Evolutionary conservation across 2,797 vertebrate species (phyloP).

Genomic region (Propithecus deckenii): DNA sequence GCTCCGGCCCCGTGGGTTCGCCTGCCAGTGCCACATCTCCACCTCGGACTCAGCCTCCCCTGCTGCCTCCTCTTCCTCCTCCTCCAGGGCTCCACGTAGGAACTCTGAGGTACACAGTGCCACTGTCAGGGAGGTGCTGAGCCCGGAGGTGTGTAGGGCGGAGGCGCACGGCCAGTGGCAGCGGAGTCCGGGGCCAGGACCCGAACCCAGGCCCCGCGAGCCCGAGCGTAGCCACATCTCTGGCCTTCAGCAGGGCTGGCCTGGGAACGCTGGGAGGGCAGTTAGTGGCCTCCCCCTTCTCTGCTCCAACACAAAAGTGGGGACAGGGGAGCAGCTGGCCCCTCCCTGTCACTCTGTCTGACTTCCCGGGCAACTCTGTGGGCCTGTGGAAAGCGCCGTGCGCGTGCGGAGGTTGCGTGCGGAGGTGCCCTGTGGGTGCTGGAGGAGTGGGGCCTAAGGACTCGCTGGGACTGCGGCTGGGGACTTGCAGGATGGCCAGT

Average conservation of each 20-base stretch:
- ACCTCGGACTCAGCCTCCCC: neutral
- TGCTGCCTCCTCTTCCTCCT: neutral
- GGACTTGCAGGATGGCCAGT: neutral
- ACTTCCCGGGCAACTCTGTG: neutral
- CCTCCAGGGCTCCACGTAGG: neutral
- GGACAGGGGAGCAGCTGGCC: neutral
- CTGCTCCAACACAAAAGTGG: neutral
- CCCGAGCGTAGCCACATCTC: neutral
- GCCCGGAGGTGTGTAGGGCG: neutral
- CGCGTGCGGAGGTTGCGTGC: accelerated
- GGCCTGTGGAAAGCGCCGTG: accelerated
- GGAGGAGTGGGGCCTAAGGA: neutral
- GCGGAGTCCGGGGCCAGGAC: neutral
- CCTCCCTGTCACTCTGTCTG: neutral
- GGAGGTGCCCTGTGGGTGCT: neutral
- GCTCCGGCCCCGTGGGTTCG: neutral
- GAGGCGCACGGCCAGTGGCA: neutral
- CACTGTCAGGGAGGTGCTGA: neutral
- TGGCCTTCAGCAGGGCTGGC: neutral
- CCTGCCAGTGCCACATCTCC: neutral
- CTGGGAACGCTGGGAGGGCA: neutral
- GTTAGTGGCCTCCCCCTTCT: no score
- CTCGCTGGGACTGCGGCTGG: neutral
- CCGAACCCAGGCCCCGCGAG: neutral
- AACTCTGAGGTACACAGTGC: neutral